Conservation (phyloP, 2,888 invertebrate genomes). For the Polyommatus iphigenia region DNA sequence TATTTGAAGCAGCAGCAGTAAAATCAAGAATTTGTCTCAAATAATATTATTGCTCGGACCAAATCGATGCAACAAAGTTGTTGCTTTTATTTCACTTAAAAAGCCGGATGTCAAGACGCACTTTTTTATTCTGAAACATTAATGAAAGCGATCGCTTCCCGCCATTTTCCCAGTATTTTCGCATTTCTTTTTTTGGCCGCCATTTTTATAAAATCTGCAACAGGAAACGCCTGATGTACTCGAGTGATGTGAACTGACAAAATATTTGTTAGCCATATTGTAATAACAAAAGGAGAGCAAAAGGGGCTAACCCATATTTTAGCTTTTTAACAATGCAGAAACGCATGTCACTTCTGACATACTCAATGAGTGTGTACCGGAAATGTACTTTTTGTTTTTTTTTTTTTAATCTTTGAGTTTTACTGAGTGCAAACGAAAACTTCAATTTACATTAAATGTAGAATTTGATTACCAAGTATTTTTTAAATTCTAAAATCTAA, state of each 20-base stretch:
- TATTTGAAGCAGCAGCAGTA: neutral
- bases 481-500: neutral
- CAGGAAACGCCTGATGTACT: conserved; percentile 18
- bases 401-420: neutral
- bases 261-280: conserved; percentile 1
- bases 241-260: conserved; percentile 18
- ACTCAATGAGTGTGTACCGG: neutral
- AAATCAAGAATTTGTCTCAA: neutral
- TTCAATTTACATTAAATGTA: neutral
- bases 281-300: conserved; percentile 27
- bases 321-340: conserved; percentile 7
- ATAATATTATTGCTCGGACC: neutral
- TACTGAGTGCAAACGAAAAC: too few relatives aligned
- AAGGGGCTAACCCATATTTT: neutral
- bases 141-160: neutral
- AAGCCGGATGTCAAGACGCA: neutral
- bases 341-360: neutral
- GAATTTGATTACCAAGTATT: neutral
- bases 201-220: neutral
- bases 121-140: conserved; percentile 1
- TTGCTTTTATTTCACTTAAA: neutral
- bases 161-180: conserved; percentile 6
- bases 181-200: neutral
- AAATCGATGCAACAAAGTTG: neutral
- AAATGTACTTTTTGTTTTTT: neutral